Evolutionary conservation across 1,140 invertebrate genomes (phyloP).

Genomic region (Monochamus saltuarius): DNA sequence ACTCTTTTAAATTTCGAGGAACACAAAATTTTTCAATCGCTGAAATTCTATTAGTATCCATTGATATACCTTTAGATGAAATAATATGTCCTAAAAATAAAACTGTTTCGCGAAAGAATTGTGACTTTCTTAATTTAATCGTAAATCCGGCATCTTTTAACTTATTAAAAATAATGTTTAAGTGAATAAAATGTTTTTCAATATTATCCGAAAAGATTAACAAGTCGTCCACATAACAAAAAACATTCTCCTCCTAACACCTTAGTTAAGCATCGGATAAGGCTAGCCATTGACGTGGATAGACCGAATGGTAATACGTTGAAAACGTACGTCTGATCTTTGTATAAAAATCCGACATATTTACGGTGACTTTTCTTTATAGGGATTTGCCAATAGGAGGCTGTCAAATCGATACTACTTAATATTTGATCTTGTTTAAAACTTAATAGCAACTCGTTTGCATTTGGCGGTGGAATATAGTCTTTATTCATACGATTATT

Average conservation of each 20-base stretch:
- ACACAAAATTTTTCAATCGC: not conserved
- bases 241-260: slow-evolving; percentile 8
- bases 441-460: slow-evolving; percentile 9
- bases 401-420: slow-evolving; percentile 9
- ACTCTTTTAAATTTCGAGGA: not conserved
- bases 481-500: slow-evolving; percentile 4
- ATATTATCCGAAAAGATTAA: not conserved
- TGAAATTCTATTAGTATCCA: not conserved
- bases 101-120: not conserved
- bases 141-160: not conserved
- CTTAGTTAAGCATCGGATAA: slow-evolving; percentile 2
- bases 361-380: slow-evolving; percentile 4
- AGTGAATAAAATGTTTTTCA: not conserved
- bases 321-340: slow-evolving; percentile 2
- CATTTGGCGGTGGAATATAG: slow-evolving; percentile 3
- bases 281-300: slow-evolving; percentile 3
- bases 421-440: slow-evolving; percentile 7
- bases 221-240: slow-evolving; percentile 21
- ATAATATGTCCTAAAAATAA: slow-evolving; percentile 9
- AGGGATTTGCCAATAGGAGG: slow-evolving; percentile 13
- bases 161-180: slow-evolving; percentile 1
- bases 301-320: slow-evolving; percentile 8
- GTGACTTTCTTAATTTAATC: not conserved
- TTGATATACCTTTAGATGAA: not conserved
- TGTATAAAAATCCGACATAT: slow-evolving; percentile 7